Conservation (phyloP, 2,888 invertebrate species). For the Dicyrtoma fusca region DNA sequence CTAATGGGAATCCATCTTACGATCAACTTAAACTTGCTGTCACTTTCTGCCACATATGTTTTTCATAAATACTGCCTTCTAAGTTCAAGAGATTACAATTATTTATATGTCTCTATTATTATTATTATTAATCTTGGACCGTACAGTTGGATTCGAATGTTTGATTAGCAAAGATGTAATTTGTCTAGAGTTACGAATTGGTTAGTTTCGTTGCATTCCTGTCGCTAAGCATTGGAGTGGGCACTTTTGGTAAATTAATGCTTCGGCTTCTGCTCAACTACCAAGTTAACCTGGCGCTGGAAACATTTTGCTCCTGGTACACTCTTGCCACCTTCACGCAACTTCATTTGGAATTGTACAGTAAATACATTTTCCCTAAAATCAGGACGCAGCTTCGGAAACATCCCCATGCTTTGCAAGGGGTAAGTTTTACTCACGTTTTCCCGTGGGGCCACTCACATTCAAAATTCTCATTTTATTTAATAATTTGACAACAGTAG, state of each 20-base stretch:
- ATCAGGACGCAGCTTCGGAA: not conserved
- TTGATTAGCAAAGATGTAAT: too few species aligned
- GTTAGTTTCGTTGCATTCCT: conserved; percentile 22
- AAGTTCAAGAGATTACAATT: too few species aligned
- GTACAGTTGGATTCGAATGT: too few species aligned
- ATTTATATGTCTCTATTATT: too few species aligned
- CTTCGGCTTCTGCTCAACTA: not conserved
- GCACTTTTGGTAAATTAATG: not conserved
- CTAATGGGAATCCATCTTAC: too few species aligned
- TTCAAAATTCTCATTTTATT: too few species aligned
- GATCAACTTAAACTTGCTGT: too few species aligned
- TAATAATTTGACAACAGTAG: too few species aligned
- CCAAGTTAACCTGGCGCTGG: not conserved
- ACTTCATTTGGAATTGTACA: conserved; percentile 11
- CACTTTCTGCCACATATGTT: too few species aligned
- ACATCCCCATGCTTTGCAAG: conserved; percentile 2
- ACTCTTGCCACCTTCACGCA: not conserved
- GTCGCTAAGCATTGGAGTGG: conserved; percentile 26
- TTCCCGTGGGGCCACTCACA: not conserved
- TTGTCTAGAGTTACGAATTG: conserved; percentile 25
- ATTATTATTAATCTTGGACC: too few species aligned
- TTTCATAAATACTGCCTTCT: too few species aligned
- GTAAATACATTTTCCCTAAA: not conserved
- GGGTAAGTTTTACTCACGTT: too few species aligned
- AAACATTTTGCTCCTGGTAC: conserved; percentile 19